Evolutionary conservation across 2,113 vertebrate genomes (phyloP).

Genomic region (Egretta garzetta): DNA sequence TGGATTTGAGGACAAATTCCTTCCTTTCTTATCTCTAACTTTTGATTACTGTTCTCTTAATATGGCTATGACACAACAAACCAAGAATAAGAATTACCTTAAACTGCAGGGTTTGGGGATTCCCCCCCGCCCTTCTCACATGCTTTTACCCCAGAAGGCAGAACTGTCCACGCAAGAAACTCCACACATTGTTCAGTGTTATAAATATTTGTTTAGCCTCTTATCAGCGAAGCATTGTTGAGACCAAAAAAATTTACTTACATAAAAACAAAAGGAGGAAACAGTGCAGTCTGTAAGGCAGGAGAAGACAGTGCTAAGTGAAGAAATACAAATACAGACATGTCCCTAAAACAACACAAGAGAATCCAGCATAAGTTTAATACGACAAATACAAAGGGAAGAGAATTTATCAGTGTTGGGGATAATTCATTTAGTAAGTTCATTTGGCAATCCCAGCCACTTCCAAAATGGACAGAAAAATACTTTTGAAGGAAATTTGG

Average conservation of each 20-base stretch:
- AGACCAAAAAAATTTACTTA: background rate
- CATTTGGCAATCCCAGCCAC: background rate
- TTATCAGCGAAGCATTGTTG: slow-evolving; percentile 19
- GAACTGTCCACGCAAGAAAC: background rate
- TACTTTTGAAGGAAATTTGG: background rate
- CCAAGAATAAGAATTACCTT: background rate
- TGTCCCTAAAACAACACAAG: background rate
- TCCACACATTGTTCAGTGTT: background rate
- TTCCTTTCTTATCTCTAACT: background rate
- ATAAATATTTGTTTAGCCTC: slow-evolving; percentile 6
- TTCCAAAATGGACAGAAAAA: background rate
- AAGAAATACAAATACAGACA: background rate
- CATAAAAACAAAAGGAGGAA: slow-evolving; percentile 49
- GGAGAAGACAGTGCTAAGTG: background rate
- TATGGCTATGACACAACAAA: background rate
- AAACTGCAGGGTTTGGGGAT: background rate
- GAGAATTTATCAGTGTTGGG: background rate
- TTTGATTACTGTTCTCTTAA: background rate
- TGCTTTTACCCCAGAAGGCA: background rate
- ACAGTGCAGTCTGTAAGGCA: background rate
- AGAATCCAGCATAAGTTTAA: background rate
- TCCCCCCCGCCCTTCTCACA: background rate
- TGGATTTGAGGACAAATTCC: background rate
- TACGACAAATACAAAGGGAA: background rate
- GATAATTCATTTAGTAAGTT: background rate